Percentiles rank a stretch among this genome's conserved stretches.
These are phyloP conservation scores for Calyptommatus sinebrachiatus DNA, from an alignment of 2,113 vertebrate species.

Conservation along the genomic window DNA sequence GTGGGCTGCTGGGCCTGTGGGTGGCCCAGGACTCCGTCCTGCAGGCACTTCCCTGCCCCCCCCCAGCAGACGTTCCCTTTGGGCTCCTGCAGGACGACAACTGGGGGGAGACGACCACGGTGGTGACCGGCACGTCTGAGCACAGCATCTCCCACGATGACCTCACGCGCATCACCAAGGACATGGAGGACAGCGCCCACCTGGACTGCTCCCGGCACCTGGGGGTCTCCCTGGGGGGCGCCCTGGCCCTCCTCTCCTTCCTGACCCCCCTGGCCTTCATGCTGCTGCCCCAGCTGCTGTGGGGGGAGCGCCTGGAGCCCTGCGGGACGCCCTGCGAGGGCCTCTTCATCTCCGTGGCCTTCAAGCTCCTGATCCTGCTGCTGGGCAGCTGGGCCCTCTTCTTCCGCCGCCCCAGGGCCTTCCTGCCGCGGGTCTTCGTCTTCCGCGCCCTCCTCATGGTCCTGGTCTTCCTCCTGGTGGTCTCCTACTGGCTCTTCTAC, in stretches of 20 bases:
- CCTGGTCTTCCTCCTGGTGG: slow-evolving; percentile 86
- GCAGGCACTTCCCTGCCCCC: too few relatives aligned
- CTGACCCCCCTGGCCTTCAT: slow-evolving; percentile 88
- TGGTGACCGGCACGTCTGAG: slow-evolving; percentile 90
- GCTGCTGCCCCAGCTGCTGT: slow-evolving; percentile 86
- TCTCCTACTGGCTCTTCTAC: slow-evolving; percentile 92
- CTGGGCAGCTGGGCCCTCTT: slow-evolving; percentile 92
- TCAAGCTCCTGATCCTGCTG: slow-evolving; percentile 90
- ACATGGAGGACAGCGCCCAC: slow-evolving; percentile 88
- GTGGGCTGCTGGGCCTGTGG: too few relatives aligned
- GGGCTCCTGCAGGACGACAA: slow-evolving; percentile 80
- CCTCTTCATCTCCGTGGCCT: slow-evolving; percentile 90
- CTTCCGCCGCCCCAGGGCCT: slow-evolving; percentile 84
- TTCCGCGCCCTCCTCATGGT: slow-evolving; percentile 89
- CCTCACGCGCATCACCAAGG: slow-evolving; percentile 88
- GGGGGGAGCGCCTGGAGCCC: slow-evolving; percentile 82
- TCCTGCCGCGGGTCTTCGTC: slow-evolving; percentile 84
- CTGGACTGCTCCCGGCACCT: slow-evolving; percentile 87
- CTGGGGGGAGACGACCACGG: slow-evolving; percentile 93
- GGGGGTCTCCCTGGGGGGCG: slow-evolving; percentile 74
- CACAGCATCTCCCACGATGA: slow-evolving; percentile 95
- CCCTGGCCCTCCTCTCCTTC: slow-evolving; percentile 85
- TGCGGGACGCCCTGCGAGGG: slow-evolving; percentile 90
- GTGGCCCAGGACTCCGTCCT: too few relatives aligned
- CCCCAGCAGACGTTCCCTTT: not conserved